phyloP scores from a whole-genome alignment of 2,888 invertebrate species.

The Acronicta aceris region DNA sequence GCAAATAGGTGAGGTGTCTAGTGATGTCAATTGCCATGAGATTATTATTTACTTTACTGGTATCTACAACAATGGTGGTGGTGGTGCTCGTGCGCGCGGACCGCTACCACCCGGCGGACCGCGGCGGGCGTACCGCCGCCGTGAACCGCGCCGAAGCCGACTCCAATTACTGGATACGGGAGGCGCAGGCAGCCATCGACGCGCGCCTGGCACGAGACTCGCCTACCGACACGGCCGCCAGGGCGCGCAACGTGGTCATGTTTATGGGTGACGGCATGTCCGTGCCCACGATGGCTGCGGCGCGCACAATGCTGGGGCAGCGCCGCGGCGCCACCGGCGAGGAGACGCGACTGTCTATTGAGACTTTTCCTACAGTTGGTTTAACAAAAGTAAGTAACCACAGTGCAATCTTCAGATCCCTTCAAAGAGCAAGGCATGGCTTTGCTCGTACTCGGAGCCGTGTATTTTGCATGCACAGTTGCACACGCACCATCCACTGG shows the following conservation, averaged over 20 bases:
- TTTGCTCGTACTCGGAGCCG: too few relatives aligned
- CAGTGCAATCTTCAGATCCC: too few relatives aligned
- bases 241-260: constrained; percentile 90
- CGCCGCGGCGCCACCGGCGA: constrained; percentile 87
- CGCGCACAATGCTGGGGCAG: constrained; percentile 91
- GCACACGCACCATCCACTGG: too few relatives aligned
- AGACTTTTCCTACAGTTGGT: constrained; percentile 90
- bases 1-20: constrained; percentile 1
- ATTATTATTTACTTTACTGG: constrained; percentile 16
- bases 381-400: constrained; percentile 88
- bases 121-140: constrained; percentile 1
- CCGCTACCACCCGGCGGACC: constrained; percentile 42
- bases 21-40: constrained; percentile 21
- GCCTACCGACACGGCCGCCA: constrained; percentile 13
- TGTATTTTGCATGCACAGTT: too few relatives aligned
- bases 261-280: constrained; percentile 94
- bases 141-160: constrained; percentile 41
- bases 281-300: constrained; percentile 91
- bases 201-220: constrained; percentile 61
- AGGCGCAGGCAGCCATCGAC: constrained; percentile 78
- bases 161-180: constrained; percentile 77
- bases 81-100: constrained; percentile 24
- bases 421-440: too few relatives aligned
- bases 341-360: constrained; percentile 90
- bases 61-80: background rate